These are phyloP conservation scores for Neolamprologus toae DNA, from an alignment of 2,113 vertebrate species.

Conservation along the genomic window DNA sequence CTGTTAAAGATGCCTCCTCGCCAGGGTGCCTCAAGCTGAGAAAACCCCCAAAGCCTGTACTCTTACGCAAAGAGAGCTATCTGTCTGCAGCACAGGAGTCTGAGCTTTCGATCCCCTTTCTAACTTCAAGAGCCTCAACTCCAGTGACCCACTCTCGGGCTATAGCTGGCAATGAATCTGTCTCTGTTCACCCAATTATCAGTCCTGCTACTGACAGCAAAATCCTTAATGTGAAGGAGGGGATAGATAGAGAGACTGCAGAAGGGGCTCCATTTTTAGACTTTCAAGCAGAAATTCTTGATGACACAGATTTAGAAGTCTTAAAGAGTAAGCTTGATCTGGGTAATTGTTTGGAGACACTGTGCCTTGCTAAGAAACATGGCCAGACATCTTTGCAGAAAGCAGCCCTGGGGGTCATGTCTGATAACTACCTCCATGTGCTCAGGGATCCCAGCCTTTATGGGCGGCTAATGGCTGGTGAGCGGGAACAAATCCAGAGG, in stretches of 20 bases:
- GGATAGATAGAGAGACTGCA: conserved; percentile 22
- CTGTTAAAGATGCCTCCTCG: background rate
- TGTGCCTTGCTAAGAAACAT: conserved; percentile 76
- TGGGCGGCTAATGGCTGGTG: conserved; percentile 70
- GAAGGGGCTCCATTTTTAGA: conserved; percentile 54
- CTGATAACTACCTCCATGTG: conserved; percentile 86
- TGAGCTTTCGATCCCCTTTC: conserved; percentile 59
- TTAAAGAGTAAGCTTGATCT: conserved; percentile 72
- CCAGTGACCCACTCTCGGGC: background rate
- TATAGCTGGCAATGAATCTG: background rate
- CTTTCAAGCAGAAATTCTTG: conserved; percentile 11
- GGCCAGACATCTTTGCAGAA: conserved; percentile 62
- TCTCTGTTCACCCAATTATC: background rate
- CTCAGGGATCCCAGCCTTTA: conserved; percentile 78
- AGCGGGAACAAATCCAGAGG: conserved; percentile 79
- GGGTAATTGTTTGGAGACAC: conserved; percentile 82
- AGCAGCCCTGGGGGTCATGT: conserved; percentile 82
- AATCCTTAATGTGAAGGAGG: background rate
- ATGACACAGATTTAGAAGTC: conserved; percentile 44
- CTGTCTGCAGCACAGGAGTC: conserved; percentile 67
- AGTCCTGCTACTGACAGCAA: background rate
- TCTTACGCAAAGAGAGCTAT: conserved; percentile 73
- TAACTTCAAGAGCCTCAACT: background rate
- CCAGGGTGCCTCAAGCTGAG: background rate
- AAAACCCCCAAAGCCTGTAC: conserved; percentile 20